Conservation (phyloP, 2,888 invertebrate species). For the Fissipunctia ypsillon region DNA sequence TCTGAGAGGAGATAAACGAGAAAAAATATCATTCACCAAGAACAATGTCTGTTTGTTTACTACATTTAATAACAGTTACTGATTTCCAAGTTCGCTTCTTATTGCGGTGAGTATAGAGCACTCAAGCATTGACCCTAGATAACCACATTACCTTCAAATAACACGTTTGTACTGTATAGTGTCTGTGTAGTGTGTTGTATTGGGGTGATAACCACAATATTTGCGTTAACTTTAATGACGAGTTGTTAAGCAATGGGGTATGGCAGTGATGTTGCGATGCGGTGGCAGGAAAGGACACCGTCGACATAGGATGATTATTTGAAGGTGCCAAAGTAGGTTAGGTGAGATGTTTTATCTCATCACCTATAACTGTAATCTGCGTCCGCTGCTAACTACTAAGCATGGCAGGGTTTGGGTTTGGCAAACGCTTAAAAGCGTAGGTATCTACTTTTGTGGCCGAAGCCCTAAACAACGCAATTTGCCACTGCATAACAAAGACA, state of each 20-base stretch:
- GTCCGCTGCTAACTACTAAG: neutral
- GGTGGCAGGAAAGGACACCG: neutral
- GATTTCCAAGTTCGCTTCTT: constrained; percentile 5
- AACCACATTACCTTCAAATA: constrained; percentile 26
- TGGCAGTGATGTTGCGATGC: neutral
- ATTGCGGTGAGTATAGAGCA: constrained; percentile 7
- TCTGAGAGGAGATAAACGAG: no score
- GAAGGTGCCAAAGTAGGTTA: neutral
- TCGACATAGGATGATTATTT: neutral
- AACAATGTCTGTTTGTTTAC: neutral
- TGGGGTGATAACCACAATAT: constrained; percentile 24
- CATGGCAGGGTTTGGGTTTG: neutral
- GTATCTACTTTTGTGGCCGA: neutral
- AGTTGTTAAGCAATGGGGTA: constrained; percentile 27
- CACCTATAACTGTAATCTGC: neutral
- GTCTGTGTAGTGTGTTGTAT: no score
- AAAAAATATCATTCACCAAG: neutral
- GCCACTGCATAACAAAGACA: neutral
- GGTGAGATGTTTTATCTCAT: neutral
- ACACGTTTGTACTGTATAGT: constrained; percentile 13
- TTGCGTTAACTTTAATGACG: constrained; percentile 36
- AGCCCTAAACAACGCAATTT: neutral
- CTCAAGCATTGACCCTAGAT: neutral
- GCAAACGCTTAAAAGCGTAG: no score
- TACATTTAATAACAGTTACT: constrained; percentile 2